Evolutionary conservation across 2,113 vertebrate genomes (phyloP).

Genomic region (Eurypyga helias): DNA sequence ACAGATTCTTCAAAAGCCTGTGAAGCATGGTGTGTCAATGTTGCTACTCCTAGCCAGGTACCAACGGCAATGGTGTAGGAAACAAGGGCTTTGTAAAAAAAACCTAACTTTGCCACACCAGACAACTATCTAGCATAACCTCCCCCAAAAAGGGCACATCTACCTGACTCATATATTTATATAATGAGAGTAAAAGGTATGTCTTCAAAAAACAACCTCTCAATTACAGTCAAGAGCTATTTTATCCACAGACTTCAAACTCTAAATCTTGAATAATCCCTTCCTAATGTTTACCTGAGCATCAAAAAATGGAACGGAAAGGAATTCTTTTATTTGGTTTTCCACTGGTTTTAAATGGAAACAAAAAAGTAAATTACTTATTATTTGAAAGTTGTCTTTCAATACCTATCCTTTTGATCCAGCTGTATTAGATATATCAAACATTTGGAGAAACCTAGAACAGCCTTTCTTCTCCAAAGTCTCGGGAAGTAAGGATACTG

Average conservation of each 20-base stretch:
- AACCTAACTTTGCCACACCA: neutral
- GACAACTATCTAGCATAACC: neutral
- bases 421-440: neutral
- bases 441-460: neutral
- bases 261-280: neutral
- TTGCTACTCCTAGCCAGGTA: neutral
- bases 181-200: neutral
- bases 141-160: neutral
- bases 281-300: neutral
- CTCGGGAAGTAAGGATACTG: neutral
- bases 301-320: neutral
- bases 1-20: neutral
- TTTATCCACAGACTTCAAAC: neutral
- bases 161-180: neutral
- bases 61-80: neutral
- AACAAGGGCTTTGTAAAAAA: neutral
- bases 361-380: neutral
- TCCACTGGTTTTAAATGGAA: neutral
- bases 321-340: neutral
- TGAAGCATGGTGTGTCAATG: rapidly evolving
- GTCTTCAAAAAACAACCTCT: neutral
- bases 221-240: neutral
- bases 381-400: neutral
- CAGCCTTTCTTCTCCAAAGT: neutral
- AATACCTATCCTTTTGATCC: neutral